Percentiles rank a stretch among this genome's conserved stretches.
Conservation (phyloP, 1,140 invertebrate species). For the Papilio aristodemus region DNA sequence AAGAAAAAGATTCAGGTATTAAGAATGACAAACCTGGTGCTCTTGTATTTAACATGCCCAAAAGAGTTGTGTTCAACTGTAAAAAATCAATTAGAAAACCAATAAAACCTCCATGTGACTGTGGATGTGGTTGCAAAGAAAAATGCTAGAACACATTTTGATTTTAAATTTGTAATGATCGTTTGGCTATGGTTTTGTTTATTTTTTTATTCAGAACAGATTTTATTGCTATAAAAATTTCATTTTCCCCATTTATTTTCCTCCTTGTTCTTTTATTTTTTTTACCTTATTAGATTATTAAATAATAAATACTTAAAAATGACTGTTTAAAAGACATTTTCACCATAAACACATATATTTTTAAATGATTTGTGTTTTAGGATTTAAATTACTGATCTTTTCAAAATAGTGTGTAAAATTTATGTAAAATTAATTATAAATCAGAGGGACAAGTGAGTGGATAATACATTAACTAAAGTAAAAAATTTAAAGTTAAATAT, state of each 20-base stretch:
- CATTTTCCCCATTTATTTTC: background rate
- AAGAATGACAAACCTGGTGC: background rate
- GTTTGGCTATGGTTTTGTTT: background rate
- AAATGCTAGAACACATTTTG: background rate
- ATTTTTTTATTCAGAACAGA: background rate
- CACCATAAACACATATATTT: no score
- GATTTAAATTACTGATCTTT: no score
- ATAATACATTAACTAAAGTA: no score
- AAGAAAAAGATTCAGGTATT: background rate
- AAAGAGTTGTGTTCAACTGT: background rate
- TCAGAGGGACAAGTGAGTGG: no score
- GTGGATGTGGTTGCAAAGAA: background rate
- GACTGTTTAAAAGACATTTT: no score
- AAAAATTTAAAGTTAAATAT: no score
- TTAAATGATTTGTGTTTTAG: no score
- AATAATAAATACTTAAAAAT: no score
- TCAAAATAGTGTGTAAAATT: no score
- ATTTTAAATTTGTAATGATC: conserved; percentile 18
- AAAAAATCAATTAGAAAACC: background rate
- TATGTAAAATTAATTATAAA: no score
- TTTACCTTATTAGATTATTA: no score
- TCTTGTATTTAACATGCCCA: conserved; percentile 17
- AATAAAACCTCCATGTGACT: background rate
- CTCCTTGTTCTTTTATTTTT: background rate
- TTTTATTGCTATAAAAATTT: conserved; percentile 30